Evolutionary conservation across 2,113 vertebrate species (phyloP), one percentile per base, ranked within the genome.

Genomic region (Microtus oregoni): DNA sequence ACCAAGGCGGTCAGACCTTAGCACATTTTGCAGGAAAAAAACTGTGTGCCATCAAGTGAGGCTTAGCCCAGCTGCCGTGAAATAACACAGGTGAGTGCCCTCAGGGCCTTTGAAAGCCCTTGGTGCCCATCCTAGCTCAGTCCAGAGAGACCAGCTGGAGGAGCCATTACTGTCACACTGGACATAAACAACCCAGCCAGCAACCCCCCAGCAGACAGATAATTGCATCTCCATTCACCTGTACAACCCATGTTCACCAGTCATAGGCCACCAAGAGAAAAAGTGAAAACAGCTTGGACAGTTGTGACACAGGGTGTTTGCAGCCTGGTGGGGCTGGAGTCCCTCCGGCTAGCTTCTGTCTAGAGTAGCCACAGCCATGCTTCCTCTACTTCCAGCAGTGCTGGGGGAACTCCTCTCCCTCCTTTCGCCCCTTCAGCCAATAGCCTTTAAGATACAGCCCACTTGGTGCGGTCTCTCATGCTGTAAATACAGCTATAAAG

Each of bases 1-100:
- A 0, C 58, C 0, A 0, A 50, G 14, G 17, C 8, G 1, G 28
- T 24, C 1, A 3, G 32, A 44, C 14, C 41, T 5, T 41, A 73
- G 7, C 1, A 3, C 38, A 38, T 41, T 11, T 13, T 6, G 47
- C 26, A 55, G 35, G n/a, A 44, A 65, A 63, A 63, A 2, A 9
- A 4, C 1, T 9, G 6, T 6, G 11, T 50, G 7, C 9, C 0
- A 15, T 63, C n/a, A 28, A 1, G 50, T 0, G 7, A 61, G 58
- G 12, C 26, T 65, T 24, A 30, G 81, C 58, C 81, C 35, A 63
- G 58, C 12, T 26, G 5, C 82, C 10, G 8, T 63, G 30, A 22
- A 32, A 28, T 19, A 44, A 20, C 26, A 5, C 38, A 65, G 26
- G 26, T 47, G 13, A 41, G 3, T 41, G 28, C 30, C 81, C 79